Percentiles rank a stretch among this genome's conserved stretches.
These are phyloP conservation scores for Eristalinus aeneus DNA, from an alignment of 2,888 invertebrate genomes.

Conservation along the genomic window DNA sequence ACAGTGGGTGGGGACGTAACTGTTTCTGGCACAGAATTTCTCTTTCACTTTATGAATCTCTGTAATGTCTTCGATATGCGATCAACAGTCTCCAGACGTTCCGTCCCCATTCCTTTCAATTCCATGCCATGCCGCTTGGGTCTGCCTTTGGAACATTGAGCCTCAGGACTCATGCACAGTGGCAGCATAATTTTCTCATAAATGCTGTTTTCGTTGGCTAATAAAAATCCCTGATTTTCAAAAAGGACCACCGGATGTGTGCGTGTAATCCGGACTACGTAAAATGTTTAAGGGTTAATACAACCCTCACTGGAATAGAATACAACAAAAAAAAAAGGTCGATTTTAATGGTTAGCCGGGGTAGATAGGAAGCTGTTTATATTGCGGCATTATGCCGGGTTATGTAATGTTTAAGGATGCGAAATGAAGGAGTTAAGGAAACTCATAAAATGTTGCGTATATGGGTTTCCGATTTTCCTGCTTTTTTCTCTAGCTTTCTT, in stretches of 20 bases:
- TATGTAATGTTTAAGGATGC: constrained; percentile 68
- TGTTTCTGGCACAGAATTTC: constrained; percentile 16
- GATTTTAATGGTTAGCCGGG: constrained; percentile 59
- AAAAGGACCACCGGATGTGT: constrained; percentile 53
- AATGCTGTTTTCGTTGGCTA: constrained; percentile 69
- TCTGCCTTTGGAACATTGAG: constrained; percentile 11
- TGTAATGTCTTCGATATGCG: constrained; percentile 56
- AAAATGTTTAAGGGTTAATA: constrained; percentile 65
- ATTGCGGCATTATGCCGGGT: constrained; percentile 65
- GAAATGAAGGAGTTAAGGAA: constrained; percentile 69
- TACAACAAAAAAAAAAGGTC: constrained; percentile 46
- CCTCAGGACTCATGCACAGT: constrained; percentile 39
- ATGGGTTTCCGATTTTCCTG: constrained; percentile 66
- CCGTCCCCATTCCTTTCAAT: constrained; percentile 58
- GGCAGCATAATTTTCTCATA: constrained; percentile 69
- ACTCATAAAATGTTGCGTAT: constrained; percentile 70
- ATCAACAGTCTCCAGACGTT: constrained; percentile 68
- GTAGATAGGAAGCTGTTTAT: constrained; percentile 68
- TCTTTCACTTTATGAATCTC: constrained; percentile 64
- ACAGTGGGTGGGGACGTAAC: constrained; percentile 1
- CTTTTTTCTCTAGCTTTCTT: constrained; percentile 29
- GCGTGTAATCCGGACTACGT: constrained; percentile 45
- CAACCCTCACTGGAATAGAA: constrained; percentile 32
- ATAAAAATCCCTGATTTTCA: constrained; percentile 67
- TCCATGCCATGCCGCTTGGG: constrained; percentile 32